Conservation (phyloP, 37 sponge, comb jelly and placozoan genomes). For the Aplysina aerophoba region DNA sequence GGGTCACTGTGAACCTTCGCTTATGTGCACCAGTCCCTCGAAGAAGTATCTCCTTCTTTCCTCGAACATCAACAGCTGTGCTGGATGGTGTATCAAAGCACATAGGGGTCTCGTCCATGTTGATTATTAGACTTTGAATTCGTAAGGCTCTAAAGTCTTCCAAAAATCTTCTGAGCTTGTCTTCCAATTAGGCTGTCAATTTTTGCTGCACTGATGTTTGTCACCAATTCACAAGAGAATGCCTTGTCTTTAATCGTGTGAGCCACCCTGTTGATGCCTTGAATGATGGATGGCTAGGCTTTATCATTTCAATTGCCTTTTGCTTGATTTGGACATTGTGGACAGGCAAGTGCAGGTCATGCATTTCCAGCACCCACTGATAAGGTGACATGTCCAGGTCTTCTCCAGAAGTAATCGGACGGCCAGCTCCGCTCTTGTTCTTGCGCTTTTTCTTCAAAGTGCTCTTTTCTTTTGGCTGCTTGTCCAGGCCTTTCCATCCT, state of each 20-base stretch:
- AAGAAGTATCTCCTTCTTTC: neutral
- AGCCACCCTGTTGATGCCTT: conserved; percentile 52
- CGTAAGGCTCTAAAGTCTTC: neutral
- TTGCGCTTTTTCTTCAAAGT: neutral
- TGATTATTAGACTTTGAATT: neutral
- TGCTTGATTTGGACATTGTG: neutral
- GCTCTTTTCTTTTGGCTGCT: neutral
- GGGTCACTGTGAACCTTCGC: too few species aligned
- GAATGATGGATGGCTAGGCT: conserved; percentile 6
- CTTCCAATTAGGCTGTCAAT: conserved; percentile 37
- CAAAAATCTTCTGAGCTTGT: conserved; percentile 24
- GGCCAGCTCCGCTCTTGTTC: conserved; percentile 28
- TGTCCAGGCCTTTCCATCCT: conserved; percentile 14
- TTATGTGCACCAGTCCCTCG: too few species aligned
- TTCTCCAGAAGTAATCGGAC: neutral
- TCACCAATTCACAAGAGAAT: conserved; percentile 4
- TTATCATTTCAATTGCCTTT: conserved; percentile 14
- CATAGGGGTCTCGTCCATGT: conserved; percentile 38
- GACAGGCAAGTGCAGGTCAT: conserved; percentile 27
- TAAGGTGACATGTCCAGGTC: conserved; percentile 18
- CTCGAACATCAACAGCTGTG: neutral
- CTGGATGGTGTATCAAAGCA: conserved; percentile 20
- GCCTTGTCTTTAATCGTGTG: conserved; percentile 13
- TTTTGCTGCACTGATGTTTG: conserved; percentile 35
- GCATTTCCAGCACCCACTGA: conserved; percentile 36